phyloP scores from a whole-genome alignment of 2,113 vertebrate species.

The Peromyscus polionotus region DNA sequence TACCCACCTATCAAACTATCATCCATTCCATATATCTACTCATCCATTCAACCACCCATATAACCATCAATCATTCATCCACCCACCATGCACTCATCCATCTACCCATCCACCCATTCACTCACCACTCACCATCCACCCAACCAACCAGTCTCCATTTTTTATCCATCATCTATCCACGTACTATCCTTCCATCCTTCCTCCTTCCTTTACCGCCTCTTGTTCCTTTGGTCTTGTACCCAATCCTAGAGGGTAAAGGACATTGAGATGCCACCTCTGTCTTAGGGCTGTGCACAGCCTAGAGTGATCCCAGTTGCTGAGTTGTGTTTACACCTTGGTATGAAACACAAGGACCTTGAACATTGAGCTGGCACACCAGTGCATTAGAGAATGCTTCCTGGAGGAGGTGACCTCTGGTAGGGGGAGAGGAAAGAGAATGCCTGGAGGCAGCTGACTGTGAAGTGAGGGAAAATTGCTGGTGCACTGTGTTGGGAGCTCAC shows the following conservation, averaged over 20 bases:
- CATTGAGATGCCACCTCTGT: not conserved
- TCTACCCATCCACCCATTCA: too few species aligned
- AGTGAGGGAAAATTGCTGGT: not conserved
- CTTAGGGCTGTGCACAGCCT: not conserved
- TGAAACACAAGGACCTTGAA: not conserved
- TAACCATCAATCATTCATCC: too few species aligned
- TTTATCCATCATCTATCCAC: not conserved
- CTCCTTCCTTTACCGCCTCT: not conserved
- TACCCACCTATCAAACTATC: not conserved
- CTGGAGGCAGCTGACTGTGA: not conserved
- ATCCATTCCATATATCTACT: not conserved
- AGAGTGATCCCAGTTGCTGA: not conserved
- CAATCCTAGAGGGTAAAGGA: not conserved
- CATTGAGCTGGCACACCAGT: not conserved
- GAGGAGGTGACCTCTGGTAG: not conserved
- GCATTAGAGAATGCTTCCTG: slow-evolving; percentile 31
- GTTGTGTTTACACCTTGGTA: fast-evolving
- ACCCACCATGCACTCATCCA: too few species aligned
- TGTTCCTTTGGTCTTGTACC: not conserved
- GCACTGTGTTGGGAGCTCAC: not conserved
- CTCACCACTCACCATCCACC: too few species aligned
- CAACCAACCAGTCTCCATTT: not conserved
- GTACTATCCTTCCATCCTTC: not conserved
- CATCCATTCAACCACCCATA: not conserved
- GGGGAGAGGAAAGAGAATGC: not conserved